A percentile compares a stretch with the other conserved stretches of the same genome.
Conservation (phyloP, 2,113 vertebrate species). For the Triplophysa rosa region DNA sequence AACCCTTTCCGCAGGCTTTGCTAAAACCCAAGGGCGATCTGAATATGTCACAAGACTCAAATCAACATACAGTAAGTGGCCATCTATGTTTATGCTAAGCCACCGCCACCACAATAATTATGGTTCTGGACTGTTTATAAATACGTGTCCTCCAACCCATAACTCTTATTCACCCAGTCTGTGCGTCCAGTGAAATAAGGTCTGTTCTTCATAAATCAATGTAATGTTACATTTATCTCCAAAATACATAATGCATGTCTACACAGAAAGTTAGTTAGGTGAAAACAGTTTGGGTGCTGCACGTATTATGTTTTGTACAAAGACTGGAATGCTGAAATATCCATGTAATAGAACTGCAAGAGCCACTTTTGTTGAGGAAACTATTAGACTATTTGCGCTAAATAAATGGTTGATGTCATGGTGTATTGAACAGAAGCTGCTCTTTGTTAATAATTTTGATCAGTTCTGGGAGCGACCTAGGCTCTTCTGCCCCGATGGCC, state of each 20-base stretch:
- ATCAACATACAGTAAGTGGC: conserved; percentile 3
- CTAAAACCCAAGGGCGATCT: conserved; percentile 30
- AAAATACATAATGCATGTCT: neutral
- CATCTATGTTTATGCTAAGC: conserved; percentile 38
- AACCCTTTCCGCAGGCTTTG: neutral
- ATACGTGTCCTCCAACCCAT: conserved; percentile 55
- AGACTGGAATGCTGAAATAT: no score
- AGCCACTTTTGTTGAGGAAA: no score
- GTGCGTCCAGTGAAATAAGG: neutral
- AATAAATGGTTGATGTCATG: no score
- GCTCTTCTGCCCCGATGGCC: no score
- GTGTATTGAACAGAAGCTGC: no score
- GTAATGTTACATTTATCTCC: neutral
- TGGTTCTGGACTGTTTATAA: conserved; percentile 58
- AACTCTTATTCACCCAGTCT: conserved; percentile 35
- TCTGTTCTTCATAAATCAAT: neutral
- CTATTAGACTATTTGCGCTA: no score
- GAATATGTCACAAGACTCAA: conserved; percentile 27
- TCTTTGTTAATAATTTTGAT: no score
- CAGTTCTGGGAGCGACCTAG: no score
- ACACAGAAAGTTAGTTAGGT: no score
- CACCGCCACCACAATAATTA: conserved; percentile 55
- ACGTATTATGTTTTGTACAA: no score
- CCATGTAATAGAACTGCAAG: no score
- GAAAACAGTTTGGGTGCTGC: no score